phyloP scores from a whole-genome alignment of 2,888 invertebrate species.

The Tuta absoluta region DNA sequence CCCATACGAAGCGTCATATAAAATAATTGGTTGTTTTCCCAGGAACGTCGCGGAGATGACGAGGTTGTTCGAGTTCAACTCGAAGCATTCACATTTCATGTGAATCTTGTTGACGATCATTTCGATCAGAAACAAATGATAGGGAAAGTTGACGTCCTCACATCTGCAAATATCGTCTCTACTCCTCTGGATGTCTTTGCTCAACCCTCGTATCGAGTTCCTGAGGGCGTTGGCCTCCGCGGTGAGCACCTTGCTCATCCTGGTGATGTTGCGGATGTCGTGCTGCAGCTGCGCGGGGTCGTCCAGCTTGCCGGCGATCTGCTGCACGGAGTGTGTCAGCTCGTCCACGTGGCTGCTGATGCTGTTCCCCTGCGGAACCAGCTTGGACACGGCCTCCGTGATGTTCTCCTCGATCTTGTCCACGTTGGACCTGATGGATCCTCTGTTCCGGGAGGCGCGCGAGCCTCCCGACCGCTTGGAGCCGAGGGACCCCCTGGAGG shows the following conservation, averaged over 20 bases:
- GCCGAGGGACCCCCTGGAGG: neutral
- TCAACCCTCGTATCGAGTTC: constrained; percentile 63
- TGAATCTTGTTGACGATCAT: constrained; percentile 73
- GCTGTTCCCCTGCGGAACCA: constrained; percentile 50
- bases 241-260: constrained; percentile 67
- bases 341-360: constrained; percentile 55
- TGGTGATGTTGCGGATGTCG: constrained; percentile 67
- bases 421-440: neutral
- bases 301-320: constrained; percentile 45
- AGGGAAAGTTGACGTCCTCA: constrained; percentile 65
- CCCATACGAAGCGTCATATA: constrained; percentile 68
- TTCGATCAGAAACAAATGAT: constrained; percentile 72
- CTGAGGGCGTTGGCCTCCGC: constrained; percentile 69
- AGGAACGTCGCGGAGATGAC: constrained; percentile 68
- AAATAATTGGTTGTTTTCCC: constrained; percentile 65
- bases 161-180: constrained; percentile 54
- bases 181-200: constrained; percentile 60
- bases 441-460: neutral
- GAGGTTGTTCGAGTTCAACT: constrained; percentile 68
- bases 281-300: constrained; percentile 45
- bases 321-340: constrained; percentile 51
- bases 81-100: constrained; percentile 77
- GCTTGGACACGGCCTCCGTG: constrained; percentile 41
- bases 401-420: constrained; percentile 37
- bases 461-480: neutral